Evolutionary conservation across 2,888 invertebrate species (phyloP).

Genomic region (Diarsia brunnea): DNA sequence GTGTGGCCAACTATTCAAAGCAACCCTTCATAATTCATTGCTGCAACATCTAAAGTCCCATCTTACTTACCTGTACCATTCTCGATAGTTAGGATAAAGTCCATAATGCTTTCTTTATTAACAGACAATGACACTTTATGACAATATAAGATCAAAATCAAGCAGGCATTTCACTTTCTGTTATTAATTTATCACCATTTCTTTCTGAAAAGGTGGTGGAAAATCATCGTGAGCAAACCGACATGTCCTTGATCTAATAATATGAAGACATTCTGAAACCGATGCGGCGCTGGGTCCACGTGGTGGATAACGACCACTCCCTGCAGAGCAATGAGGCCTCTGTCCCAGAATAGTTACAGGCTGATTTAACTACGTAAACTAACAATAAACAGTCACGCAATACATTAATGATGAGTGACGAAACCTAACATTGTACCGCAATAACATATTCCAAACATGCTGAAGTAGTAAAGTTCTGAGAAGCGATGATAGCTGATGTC

Average conservation of each 20-base stretch:
- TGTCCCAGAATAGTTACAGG: neutral
- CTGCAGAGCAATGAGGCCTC: neutral
- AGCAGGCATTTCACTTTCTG: neutral
- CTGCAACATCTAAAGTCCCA: neutral
- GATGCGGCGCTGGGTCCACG: too few relatives aligned
- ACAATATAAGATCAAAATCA: neutral
- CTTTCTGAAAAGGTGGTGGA: neutral
- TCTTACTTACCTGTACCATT: neutral
- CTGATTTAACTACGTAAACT: neutral
- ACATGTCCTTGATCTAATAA: neutral
- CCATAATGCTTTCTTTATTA: neutral
- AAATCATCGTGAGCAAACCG: neutral
- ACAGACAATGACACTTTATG: neutral
- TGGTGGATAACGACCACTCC: neutral
- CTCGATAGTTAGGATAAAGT: neutral
- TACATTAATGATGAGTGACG: slow-evolving; percentile 3
- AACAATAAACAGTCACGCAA: neutral
- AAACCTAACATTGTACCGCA: slow-evolving; percentile 34
- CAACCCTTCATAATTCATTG: neutral
- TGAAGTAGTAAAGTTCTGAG: slow-evolving; percentile 47
- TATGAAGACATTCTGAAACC: neutral
- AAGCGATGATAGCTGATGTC: slow-evolving; percentile 57
- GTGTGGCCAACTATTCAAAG: neutral
- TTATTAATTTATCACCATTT: neutral
- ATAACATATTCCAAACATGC: slow-evolving; percentile 50